phyloP scores from a whole-genome alignment of 2,888 invertebrate species.

The Dasysyrphus albostriatus region DNA sequence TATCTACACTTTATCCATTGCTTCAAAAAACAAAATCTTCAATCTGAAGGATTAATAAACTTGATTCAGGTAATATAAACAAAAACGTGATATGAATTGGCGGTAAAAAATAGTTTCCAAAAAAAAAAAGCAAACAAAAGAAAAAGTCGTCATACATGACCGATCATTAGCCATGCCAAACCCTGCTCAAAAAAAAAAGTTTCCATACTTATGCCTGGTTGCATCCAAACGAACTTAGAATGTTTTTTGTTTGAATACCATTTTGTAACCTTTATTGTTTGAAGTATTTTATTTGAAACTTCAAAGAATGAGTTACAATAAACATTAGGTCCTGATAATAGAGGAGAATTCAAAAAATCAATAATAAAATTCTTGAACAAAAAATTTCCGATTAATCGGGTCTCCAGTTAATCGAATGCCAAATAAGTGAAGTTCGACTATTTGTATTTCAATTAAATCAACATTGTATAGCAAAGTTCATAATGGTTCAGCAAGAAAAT shows the following conservation, averaged over 20 bases:
- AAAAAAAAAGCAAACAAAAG: no score
- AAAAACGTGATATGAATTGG: slow-evolving; percentile 61
- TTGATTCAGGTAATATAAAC: slow-evolving; percentile 52
- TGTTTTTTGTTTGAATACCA: neutral
- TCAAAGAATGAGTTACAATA: no score
- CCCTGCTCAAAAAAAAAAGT: neutral
- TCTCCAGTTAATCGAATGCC: no score
- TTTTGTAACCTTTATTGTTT: neutral
- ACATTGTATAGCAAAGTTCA: no score
- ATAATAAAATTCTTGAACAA: no score
- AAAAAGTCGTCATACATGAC: neutral
- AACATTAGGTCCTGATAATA: no score
- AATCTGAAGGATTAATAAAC: slow-evolving; percentile 43
- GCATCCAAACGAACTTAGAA: neutral
- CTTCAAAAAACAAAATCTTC: neutral
- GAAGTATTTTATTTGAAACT: no score
- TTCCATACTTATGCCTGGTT: neutral
- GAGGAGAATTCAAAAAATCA: no score
- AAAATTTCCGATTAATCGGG: no score
- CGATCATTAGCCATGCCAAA: neutral
- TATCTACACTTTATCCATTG: neutral
- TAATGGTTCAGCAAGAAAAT: neutral
- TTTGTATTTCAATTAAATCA: no score
- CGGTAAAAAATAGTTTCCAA: neutral
- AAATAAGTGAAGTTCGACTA: no score